Base-by-base conservation (phyloP, 2,888 invertebrate genomes). In the Mimas tiliae region DNA sequence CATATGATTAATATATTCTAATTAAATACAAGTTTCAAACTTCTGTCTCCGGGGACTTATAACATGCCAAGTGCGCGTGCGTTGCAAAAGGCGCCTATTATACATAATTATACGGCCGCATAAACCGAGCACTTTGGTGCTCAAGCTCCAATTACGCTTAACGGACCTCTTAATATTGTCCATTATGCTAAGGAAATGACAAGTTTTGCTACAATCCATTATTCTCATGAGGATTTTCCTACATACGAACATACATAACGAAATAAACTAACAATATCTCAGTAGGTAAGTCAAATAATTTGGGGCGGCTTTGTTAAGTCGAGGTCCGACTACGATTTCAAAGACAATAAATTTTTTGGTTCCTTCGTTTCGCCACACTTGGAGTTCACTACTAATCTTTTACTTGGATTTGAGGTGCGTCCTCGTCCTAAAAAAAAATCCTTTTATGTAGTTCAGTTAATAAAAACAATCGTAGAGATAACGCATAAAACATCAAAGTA, bases 51-150 rank as follows among this genome's bases (percentile, higher is more conserved):
- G 79, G 71, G 76, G 84, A 88, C 81, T 84, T 83, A 84, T n/a
- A 88, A 87, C 81, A 89, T 90, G 89, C 87, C 80, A 82, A 85
- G 82, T 85, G 82, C 85, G 86, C 86, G 87, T 86, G 82, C 84
- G 83, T 89, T 90, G 89, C 90, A 88, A 89, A 89, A 89, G 87
- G 86, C 85, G 80, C 86, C 89, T 89, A 91, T 91, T 91, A 91
- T 85, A 84, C 76, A 83, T 85, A 91, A 93, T 93, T 91, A 93
- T 88, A 86, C 82, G 87, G 87, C 87, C 86, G 86, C 89, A 86
- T 91, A 89, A 89, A 86, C 86, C 82, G 86, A 86, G 84, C 87
- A 88, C 85, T 89, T 88, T 82, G 86, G 87, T 87, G 85, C 83
- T 82, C 86, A 81, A 83, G 82, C 83, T 83, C 86, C 89, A 89